Evolutionary conservation across 92 coral and sea anemone species (phyloP).

Genomic region (Phenganax subtilis): DNA sequence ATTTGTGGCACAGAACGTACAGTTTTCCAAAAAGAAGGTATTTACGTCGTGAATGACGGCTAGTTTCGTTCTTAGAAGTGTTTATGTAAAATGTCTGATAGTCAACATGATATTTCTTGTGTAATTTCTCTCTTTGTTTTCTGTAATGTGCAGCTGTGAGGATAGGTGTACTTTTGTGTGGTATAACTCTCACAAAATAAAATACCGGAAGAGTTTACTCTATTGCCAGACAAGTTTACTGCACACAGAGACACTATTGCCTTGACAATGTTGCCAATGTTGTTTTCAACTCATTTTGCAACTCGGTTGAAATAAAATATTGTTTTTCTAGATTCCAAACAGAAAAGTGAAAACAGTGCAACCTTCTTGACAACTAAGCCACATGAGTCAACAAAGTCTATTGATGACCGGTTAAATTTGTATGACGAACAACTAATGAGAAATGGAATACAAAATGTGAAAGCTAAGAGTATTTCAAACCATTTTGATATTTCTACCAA

Average conservation of each 20-base stretch:
- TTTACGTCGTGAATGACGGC: background rate
- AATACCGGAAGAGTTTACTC: no score
- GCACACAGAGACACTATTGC: no score
- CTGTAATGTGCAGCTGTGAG: no score
- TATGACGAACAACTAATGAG: background rate
- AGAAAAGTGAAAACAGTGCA: background rate
- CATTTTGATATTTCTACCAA: no score
- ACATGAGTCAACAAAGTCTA: background rate
- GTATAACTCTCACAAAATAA: no score
- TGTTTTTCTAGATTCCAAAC: background rate
- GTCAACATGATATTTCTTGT: background rate
- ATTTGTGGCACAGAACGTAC: slow-evolving; percentile 14
- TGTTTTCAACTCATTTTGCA: background rate
- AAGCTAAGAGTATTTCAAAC: background rate
- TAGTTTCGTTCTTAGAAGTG: background rate
- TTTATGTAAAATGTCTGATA: background rate
- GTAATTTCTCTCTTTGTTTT: no score
- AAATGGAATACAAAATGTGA: background rate
- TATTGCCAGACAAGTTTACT: no score
- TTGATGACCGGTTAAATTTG: background rate
- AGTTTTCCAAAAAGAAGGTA: slow-evolving; percentile 10
- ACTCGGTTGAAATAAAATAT: background rate
- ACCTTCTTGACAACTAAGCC: background rate
- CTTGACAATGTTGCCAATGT: no score
- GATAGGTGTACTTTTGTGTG: no score